Percentiles rank a stretch among this genome's conserved stretches.
phyloP scores from a whole-genome alignment of 1,140 invertebrate species.

The Neelides sp. region DNA sequence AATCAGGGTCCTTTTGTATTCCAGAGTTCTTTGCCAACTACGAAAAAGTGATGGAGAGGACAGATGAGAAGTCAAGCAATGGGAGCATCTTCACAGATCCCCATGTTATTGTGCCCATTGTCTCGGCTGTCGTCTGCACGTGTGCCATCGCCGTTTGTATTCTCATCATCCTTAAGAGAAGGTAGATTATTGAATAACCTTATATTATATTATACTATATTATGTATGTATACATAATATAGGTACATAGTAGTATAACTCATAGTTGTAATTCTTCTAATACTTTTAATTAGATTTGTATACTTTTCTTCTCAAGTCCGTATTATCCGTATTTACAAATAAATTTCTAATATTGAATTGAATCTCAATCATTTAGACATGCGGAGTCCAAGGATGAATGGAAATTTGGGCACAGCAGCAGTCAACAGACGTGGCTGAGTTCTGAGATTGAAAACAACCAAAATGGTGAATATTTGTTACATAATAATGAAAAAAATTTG shows the following conservation, averaged over 20 bases:
- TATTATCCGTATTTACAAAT: no score
- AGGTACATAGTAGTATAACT: no score
- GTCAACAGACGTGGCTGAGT: slow-evolving; percentile 28
- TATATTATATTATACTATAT: no score
- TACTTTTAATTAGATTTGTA: no score
- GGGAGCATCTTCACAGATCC: slow-evolving; percentile 17
- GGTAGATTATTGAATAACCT: slow-evolving; percentile 7
- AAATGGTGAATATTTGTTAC: no score
- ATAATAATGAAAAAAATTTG: no score
- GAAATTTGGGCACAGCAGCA: slow-evolving; percentile 20
- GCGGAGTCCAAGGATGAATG: slow-evolving; percentile 12
- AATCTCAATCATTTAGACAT: no score
- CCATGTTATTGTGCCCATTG: slow-evolving; percentile 28
- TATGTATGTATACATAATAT: no score
- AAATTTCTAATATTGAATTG: no score
- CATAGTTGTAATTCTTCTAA: no score
- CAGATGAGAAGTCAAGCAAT: slow-evolving; percentile 7
- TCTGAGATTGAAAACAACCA: no score
- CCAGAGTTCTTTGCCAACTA: slow-evolving; percentile 26
- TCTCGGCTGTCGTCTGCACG: slow-evolving; percentile 25
- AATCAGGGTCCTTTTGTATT: neutral
- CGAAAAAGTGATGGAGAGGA: slow-evolving; percentile 20
- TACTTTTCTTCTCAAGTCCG: no score
- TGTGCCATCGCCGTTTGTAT: slow-evolving; percentile 22
- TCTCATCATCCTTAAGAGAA: slow-evolving; percentile 21